Evolutionary conservation across 2,888 invertebrate species (phyloP).

Genomic region (Acrobasis consociella): DNA sequence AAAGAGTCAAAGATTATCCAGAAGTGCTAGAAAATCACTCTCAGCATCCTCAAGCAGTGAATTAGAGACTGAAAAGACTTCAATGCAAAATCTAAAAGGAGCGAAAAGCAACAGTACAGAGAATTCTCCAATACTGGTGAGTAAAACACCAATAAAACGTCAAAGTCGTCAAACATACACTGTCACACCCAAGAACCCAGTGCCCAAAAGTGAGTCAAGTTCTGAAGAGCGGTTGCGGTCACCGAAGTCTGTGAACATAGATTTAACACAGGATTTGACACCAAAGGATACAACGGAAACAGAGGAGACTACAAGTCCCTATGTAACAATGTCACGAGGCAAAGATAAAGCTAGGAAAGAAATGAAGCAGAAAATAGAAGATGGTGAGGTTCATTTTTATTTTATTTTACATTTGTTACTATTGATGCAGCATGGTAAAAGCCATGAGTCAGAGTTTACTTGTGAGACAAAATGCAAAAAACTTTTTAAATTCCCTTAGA

Average conservation of each 20-base stretch:
- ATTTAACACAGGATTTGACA: conserved; percentile 37
- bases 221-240: conserved; percentile 65
- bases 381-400: conserved; percentile 49
- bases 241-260: conserved; percentile 45
- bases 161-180: conserved; percentile 19
- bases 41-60: conserved; percentile 4
- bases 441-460: no score
- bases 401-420: background rate
- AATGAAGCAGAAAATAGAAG: conserved; percentile 68
- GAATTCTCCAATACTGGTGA: conserved; percentile 24
- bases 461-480: no score
- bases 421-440: no score
- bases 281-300: conserved; percentile 55
- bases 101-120: conserved; percentile 5
- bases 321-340: conserved; percentile 83
- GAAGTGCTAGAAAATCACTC: background rate
- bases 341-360: conserved; percentile 83
- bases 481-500: no score
- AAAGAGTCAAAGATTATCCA: background rate
- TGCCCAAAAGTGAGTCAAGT: conserved; percentile 66
- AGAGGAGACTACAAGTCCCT: conserved; percentile 74
- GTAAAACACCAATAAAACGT: conserved; percentile 29
- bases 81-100: background rate
- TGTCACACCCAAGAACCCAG: conserved; percentile 49
- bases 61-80: background rate